These are phyloP conservation scores for Reinhardtius hippoglossoides DNA, from an alignment of 2,113 vertebrate species.

Conservation along the genomic window DNA sequence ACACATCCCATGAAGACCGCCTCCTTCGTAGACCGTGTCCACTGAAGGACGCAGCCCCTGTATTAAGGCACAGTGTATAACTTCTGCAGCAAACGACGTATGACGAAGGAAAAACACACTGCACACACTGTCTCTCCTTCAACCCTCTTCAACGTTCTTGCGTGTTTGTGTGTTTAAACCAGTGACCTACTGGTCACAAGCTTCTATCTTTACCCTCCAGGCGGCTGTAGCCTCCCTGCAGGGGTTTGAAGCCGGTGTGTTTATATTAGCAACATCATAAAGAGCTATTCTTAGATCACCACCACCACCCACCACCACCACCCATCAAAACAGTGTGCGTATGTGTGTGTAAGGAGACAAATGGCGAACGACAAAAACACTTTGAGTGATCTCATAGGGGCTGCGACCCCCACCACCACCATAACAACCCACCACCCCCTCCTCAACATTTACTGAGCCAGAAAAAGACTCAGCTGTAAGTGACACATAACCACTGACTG, in stretches of 20 bases:
- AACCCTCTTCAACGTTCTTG: not conserved
- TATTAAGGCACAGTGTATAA: too few species aligned
- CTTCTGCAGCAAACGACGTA: too few species aligned
- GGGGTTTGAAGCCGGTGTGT: slow-evolving; percentile 23
- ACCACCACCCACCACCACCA: not conserved
- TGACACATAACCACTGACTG: slow-evolving; percentile 50
- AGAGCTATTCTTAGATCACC: slow-evolving; percentile 47
- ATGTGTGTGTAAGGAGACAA: slow-evolving; percentile 9
- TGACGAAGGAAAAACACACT: not conserved
- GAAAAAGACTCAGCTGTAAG: slow-evolving; percentile 54
- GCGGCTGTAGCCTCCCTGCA: slow-evolving; percentile 1
- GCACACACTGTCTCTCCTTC: not conserved
- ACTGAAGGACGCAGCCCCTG: too few species aligned
- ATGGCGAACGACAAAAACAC: slow-evolving; percentile 42
- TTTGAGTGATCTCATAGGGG: slow-evolving; percentile 39
- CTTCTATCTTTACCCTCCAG: slow-evolving; percentile 33
- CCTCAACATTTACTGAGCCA: slow-evolving; percentile 19
- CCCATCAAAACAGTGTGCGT: slow-evolving; percentile 19
- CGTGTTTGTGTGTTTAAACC: slow-evolving; percentile 11
- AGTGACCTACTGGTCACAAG: slow-evolving; percentile 13
- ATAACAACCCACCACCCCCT: not conserved
- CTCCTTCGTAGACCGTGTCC: too few species aligned
- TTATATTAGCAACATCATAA: slow-evolving; percentile 55
- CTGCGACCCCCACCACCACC: not conserved
- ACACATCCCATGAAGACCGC: too few species aligned